Base-by-base conservation (phyloP, 37 sponge, comb jelly and placozoan species). In the Aplysina aerophoba region DNA sequence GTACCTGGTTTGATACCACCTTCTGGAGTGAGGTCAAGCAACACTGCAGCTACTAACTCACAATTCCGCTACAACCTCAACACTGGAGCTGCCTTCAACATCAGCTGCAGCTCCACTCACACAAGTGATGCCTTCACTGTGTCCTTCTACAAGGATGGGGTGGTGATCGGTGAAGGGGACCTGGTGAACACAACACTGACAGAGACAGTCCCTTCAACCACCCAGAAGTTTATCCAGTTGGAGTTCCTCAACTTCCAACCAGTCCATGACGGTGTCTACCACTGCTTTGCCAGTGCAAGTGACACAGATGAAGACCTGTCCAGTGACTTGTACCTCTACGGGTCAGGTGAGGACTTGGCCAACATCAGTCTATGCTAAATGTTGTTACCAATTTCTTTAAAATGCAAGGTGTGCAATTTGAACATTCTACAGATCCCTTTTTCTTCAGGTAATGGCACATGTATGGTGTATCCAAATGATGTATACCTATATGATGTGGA, bases 51-150 rank as follows among this genome's bases (percentile, higher is more conserved):
- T 4, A 24, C 22, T 41, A 19, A 3, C 50, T 44, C 3, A 3
- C 50, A 17, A 20, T 41, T 12, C 8, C 44, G 12, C 41, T 40
- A 36, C 25, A 75, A 75, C 54, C 37, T 75, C 25, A 50, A 16
- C 37, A 36, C 44, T 36, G 78, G 78, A 75, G 31, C 78, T n/a
- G n/a, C 54, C 24, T 75, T 75, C 54, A 75, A 40, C 25, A 75
- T 75, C 78, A 25, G 41, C 20, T 75, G 78, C 41, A 8, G 0
- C 40, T 53, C 22, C 37, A 15, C 1, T 21, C 78, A 41, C 53
- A 40, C 53, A 40, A 50, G 24, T 75, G 44, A 24, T 75, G 20
- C 44, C n/a, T 75, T 75, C 25, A 11, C 17, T 75, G 78, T 41
- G 16, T n/a, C 39, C n/a, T 75, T 75, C 78, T 75, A 50, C 78